Evolutionary conservation across 2,797 vertebrate genomes (phyloP).

Genomic region (Halcyon smyrnensis): DNA sequence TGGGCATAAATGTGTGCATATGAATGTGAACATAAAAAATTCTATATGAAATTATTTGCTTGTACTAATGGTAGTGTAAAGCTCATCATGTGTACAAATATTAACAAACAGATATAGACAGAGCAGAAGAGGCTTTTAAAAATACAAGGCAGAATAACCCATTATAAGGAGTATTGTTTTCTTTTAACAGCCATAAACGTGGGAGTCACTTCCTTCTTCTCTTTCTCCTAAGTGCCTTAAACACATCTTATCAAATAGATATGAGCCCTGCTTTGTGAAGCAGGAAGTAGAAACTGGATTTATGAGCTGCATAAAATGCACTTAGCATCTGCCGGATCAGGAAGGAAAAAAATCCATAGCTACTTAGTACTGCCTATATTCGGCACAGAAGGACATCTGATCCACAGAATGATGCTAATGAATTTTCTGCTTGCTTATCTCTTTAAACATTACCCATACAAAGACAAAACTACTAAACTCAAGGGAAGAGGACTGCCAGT

Average conservation of each 20-base stretch:
- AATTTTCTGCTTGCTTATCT: slow-evolving; percentile 27
- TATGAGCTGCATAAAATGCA: slow-evolving; percentile 59
- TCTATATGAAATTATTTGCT: background rate
- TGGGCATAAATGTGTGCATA: rapidly evolving
- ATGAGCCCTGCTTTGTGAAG: slow-evolving; percentile 17
- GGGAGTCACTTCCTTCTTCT: slow-evolving; percentile 17
- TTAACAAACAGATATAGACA: background rate
- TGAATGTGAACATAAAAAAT: background rate
- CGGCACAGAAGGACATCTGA: slow-evolving; percentile 42
- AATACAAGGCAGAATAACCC: background rate
- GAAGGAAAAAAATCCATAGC: background rate
- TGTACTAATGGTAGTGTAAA: background rate
- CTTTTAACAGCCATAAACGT: background rate
- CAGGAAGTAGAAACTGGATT: slow-evolving; percentile 51
- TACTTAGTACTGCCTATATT: slow-evolving; percentile 40
- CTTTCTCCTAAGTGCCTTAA: slow-evolving; percentile 15
- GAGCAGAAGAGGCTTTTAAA: background rate
- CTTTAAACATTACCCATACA: background rate
- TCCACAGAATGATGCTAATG: slow-evolving; percentile 9
- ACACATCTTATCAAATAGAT: slow-evolving; percentile 48
- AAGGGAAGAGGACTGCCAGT: background rate
- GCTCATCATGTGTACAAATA: background rate
- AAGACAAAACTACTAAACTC: background rate
- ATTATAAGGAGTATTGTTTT: background rate
- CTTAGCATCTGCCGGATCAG: slow-evolving; percentile 40